Evolutionary conservation across 2,113 vertebrate genomes (phyloP), one percentile per base, ranked within the genome.

Genomic region (human (Homo sapiens)): DNA sequence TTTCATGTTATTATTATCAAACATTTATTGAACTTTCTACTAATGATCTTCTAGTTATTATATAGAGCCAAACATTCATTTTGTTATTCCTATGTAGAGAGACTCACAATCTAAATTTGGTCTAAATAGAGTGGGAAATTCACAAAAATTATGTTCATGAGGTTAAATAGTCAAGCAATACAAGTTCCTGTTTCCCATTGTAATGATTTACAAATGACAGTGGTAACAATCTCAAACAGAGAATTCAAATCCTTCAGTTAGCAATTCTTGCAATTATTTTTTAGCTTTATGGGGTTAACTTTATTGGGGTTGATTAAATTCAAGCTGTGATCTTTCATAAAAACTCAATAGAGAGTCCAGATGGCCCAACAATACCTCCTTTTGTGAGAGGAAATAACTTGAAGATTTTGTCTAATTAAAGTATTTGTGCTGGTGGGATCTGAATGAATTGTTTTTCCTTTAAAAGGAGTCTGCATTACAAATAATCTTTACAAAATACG

Each of bases 351-450:
- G 94, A 97, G 94, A 89, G 97, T 96, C 97, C 97, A 98, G 97
- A 98, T 98, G 98, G 96, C 79, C 79, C 93, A 97, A 97, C 75
- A 97, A 96, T 98, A 97, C 95, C 89, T 94, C 97, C 97, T 96
- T 98, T 98, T 97, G 97, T 97, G 96, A 97, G 72, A 97, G 93
- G 80, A 98, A 97, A 97, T 97, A 98, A 96, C 95, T 97, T 93
- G 90, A 97, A 97, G 89, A 95, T 93, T 97, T 97, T 97, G 94
- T 96, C 97, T 97, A 98, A 98, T 97, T 97, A 97, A 98, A 98
- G 81, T 95, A 97, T 97, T 95, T 97, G 94, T 97, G 88, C 85
- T 97, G 85, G 90, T 97, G 92, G 78, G 75, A 97, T 59, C 88
- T 96, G 66, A 96, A 90, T 87, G 94, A 97, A 96, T 97, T 97